A percentile compares a stretch with the other conserved stretches of the same genome.
Conservation (phyloP, 2,888 invertebrate species). For the Icerya purchasi region DNA sequence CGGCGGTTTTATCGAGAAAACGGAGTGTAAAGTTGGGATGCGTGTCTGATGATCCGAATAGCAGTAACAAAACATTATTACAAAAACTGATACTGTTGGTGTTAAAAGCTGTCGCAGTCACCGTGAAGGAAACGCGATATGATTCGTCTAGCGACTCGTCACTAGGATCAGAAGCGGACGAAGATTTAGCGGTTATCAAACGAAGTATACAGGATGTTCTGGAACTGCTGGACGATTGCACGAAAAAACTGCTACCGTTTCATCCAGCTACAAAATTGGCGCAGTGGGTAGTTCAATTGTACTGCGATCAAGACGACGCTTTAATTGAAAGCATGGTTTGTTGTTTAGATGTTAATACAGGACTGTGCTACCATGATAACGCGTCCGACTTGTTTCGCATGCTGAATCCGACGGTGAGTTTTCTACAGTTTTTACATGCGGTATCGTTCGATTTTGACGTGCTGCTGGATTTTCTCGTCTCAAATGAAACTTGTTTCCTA, state of each 20-base stretch:
- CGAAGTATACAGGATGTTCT: slow-evolving; percentile 63
- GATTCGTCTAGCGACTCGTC: slow-evolving; percentile 63
- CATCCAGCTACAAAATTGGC: slow-evolving; percentile 73
- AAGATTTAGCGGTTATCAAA: slow-evolving; percentile 74
- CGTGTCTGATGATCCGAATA: slow-evolving; percentile 25
- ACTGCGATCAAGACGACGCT: slow-evolving; percentile 78
- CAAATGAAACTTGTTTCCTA: slow-evolving; percentile 76
- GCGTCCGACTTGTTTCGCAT: slow-evolving; percentile 54
- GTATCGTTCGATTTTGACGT: slow-evolving; percentile 32
- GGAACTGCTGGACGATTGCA: slow-evolving; percentile 57
- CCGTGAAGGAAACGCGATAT: slow-evolving; percentile 69
- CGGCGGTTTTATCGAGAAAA: slow-evolving; percentile 28
- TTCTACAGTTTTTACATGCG: slow-evolving; percentile 62
- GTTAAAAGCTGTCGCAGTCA: slow-evolving; percentile 69
- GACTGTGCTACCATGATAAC: slow-evolving; percentile 58
- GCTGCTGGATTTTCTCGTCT: slow-evolving; percentile 61
- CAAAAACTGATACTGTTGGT: slow-evolving; percentile 73
- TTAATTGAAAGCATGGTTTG: slow-evolving; percentile 82
- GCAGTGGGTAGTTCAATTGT: slow-evolving; percentile 68
- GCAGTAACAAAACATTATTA: slow-evolving; percentile 50
- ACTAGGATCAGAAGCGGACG: slow-evolving; percentile 61
- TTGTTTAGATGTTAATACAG: slow-evolving; percentile 66
- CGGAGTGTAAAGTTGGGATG: slow-evolving; percentile 31
- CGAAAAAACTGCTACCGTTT: slow-evolving; percentile 58
- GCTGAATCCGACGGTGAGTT: slow-evolving; percentile 68